Base-by-base conservation (phyloP, 2,888 invertebrate genomes). In the Pilophorus perplexus region DNA sequence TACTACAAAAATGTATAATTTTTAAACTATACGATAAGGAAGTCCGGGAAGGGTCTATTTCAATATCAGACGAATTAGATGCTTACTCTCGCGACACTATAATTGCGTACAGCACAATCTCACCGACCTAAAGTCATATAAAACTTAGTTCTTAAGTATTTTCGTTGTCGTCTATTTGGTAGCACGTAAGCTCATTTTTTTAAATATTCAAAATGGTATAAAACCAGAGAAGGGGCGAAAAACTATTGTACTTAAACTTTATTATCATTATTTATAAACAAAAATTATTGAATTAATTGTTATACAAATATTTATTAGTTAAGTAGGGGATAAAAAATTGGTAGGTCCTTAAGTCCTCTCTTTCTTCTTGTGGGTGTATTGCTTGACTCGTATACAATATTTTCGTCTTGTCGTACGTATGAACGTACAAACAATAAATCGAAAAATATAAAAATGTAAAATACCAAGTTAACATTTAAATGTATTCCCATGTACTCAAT, bases 41-140 rank as follows among this genome's bases (percentile, higher is more conserved):
- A n/a, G 59, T 59, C 59, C 40, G 40, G 25, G 42, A 59, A 16
- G 16, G 44, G 28, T 46, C 40, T 33, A 42, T 42, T 40, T 59
- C 40, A 59, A 23, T 59, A 22, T 62, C 28, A 33, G 27, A 40
- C 28, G 62, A 62, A 46, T 33, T 18, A n/a, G 62, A 44, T 20
- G 62, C 38, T 62, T 62, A n/a, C 28, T 27, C 16, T 46, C 46
- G 62, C 37, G 62, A 62, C 62, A 44, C n/a, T n/a, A 22, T 38
- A 20, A 62, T 59, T 62, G 62, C 62, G 62, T 62, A 62, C 28
- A 62, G 62, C 62, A 62, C 62, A 62, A 62, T 62, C 62, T 62
- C 62, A 62, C 62, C 62, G 62, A 62, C 44, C 62, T 62, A 44
- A 46, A 62, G 62, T 62, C 62, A 62, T 62, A 46, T 52, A 55